Conservation (phyloP, 2,888 invertebrate species). For the Bruchidius siliquastri region DNA sequence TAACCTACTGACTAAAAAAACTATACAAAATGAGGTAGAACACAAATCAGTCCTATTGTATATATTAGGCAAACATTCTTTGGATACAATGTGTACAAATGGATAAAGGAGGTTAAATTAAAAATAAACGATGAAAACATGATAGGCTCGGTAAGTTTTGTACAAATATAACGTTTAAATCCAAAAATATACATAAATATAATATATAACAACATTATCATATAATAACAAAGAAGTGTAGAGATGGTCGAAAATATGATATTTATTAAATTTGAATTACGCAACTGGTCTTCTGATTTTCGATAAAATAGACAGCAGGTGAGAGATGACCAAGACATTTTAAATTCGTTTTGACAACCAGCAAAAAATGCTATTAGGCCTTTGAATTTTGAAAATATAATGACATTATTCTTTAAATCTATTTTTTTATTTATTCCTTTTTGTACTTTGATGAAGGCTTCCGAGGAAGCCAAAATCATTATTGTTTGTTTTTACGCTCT, state of each 20-base stretch:
- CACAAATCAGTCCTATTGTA: conserved; percentile 46
- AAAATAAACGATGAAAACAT: background rate
- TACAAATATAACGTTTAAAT: conserved; percentile 2
- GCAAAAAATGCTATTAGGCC: too few relatives aligned
- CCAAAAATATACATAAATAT: background rate
- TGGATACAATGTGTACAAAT: conserved; percentile 19
- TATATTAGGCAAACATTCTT: conserved; percentile 32
- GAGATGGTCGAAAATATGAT: background rate
- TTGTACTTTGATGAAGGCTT: too few relatives aligned
- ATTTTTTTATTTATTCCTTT: too few relatives aligned
- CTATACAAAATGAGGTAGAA: conserved; percentile 47
- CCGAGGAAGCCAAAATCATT: too few relatives aligned
- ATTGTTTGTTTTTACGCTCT: too few relatives aligned
- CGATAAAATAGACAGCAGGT: too few relatives aligned
- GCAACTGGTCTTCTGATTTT: too few relatives aligned
- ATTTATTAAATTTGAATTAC: too few relatives aligned
- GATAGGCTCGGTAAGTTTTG: conserved; percentile 1
- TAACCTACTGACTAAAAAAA: conserved; percentile 40
- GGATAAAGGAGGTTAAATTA: background rate
- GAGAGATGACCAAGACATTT: too few relatives aligned
- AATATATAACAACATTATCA: background rate
- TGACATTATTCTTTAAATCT: too few relatives aligned
- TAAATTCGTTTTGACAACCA: too few relatives aligned
- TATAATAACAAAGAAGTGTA: background rate
- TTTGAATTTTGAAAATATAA: too few relatives aligned